A percentile compares a stretch with the other conserved stretches of the same genome.
Evolutionary conservation across 2,113 vertebrate species (phyloP).

Genomic region (cat (Felis catus)): DNA sequence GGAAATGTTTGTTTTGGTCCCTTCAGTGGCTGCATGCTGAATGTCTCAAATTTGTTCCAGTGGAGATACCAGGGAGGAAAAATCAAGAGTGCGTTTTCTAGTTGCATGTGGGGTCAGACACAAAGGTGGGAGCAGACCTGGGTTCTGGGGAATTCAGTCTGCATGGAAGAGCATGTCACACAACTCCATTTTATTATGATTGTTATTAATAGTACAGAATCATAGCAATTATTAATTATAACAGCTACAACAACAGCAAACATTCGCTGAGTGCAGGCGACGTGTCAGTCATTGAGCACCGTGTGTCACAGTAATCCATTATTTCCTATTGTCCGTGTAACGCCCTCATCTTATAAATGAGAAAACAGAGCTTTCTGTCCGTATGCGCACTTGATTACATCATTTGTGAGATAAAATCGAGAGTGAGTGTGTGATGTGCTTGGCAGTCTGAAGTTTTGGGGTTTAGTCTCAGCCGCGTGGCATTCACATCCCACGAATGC

Average conservation of each 20-base stretch:
- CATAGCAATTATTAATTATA: background rate
- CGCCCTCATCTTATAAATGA: background rate
- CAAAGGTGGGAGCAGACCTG: background rate
- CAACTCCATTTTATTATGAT: background rate
- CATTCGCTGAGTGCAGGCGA: accelerated
- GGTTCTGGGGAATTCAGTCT: background rate
- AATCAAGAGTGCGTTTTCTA: background rate
- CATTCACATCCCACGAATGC: accelerated
- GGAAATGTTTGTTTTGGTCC: background rate
- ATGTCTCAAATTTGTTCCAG: background rate
- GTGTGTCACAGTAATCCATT: background rate
- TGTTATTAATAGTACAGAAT: background rate
- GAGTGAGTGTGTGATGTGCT: background rate
- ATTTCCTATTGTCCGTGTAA: background rate
- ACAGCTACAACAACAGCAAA: background rate
- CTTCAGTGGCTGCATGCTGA: background rate
- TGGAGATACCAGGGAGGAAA: background rate
- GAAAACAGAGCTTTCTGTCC: background rate
- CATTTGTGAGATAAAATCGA: background rate
- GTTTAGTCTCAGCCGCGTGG: background rate
- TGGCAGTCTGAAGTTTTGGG: background rate
- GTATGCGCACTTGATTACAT: background rate
- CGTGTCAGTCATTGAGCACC: background rate
- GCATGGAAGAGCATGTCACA: background rate
- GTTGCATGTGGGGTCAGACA: background rate